A percentile compares a stretch with the other conserved stretches of the same genome.
Evolutionary conservation across 2,888 invertebrate species (phyloP).

Genomic region (Drosophila niveifrons): DNA sequence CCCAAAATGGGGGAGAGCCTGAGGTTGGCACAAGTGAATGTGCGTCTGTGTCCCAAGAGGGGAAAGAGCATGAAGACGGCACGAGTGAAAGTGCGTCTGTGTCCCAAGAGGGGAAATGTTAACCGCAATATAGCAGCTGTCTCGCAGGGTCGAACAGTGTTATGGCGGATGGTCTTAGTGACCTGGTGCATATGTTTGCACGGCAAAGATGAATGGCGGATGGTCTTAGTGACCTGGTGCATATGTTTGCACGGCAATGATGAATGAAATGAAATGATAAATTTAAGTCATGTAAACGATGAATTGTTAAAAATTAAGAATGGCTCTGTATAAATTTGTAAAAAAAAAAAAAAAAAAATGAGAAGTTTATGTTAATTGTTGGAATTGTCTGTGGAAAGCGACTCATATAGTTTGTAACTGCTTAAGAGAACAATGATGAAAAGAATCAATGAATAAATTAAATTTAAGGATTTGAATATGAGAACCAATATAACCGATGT

Average conservation of each 20-base stretch:
- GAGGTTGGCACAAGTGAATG: no score
- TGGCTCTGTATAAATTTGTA: neutral
- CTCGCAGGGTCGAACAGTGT: neutral
- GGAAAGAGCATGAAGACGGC: neutral
- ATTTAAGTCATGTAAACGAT: slow-evolving; percentile 15
- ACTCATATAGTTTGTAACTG: no score
- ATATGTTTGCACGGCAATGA: no score
- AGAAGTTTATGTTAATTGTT: no score
- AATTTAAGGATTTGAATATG: no score
- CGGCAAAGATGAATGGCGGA: neutral
- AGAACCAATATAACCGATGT: no score
- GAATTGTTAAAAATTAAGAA: slow-evolving; percentile 5
- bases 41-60: neutral
- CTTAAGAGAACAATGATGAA: no score
- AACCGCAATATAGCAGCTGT: slow-evolving; percentile 1
- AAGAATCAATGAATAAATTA: no score
- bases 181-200: neutral
- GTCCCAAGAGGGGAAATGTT: neutral
- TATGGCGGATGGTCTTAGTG: neutral
- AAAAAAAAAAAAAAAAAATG: neutral
- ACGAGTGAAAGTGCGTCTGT: neutral
- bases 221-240: no score
- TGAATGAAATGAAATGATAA: neutral
- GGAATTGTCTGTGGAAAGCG: no score
- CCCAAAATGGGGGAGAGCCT: no score